Base-by-base conservation (phyloP, 2,888 invertebrate species). In the Drosophila cognata region DNA sequence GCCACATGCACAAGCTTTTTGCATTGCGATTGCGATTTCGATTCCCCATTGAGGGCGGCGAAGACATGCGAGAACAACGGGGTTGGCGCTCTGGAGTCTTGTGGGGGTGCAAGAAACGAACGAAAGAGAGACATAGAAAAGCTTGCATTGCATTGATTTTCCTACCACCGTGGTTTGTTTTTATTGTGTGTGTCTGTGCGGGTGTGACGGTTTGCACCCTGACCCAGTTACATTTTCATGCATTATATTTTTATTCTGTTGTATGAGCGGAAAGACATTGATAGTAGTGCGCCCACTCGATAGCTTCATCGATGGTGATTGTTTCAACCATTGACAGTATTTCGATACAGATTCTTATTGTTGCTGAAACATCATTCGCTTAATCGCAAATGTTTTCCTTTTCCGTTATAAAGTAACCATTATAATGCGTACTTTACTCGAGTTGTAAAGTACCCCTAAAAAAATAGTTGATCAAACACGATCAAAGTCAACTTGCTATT, bases 181-280 rank as follows among this genome's bases (percentile, higher is more conserved):
- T 35, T 55, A 60, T 84, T 50, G 10, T 11, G 33, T 33, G 33
- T 33, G 33, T 18, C 82, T 50, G 52, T 73, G 51, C 53, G 62
- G 60, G 43, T 59, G 31, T 63, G 46, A 58, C 82, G 84, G 86
- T 80, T 91, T 85, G 91, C 88, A 90, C 92, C 92, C 92, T 92
- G 92, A 92, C 92, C 92, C 87, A 92, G 88, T 92, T 92, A 88
- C 85, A 89, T 82, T 79, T 61, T 36, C 77, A 80, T 83, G 71
- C 76, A 81, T 83, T 90, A 66, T 77, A 71, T 82, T 69, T 71
- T 67, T 71, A 58, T 69, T 51, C 46, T 46, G 16, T 46, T 25
- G 25, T 46, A 16, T 25, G 16, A 16, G 25, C 25, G 46, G 7
- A 46, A 25, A 18, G 16, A 25, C 4, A 16, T 25, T 46, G 16